A percentile compares a stretch with the other conserved stretches of the same genome.
Evolutionary conservation across 37 sponge, comb jelly and placozoan species (phyloP).

Genomic region (Chondrosia reniformis): DNA sequence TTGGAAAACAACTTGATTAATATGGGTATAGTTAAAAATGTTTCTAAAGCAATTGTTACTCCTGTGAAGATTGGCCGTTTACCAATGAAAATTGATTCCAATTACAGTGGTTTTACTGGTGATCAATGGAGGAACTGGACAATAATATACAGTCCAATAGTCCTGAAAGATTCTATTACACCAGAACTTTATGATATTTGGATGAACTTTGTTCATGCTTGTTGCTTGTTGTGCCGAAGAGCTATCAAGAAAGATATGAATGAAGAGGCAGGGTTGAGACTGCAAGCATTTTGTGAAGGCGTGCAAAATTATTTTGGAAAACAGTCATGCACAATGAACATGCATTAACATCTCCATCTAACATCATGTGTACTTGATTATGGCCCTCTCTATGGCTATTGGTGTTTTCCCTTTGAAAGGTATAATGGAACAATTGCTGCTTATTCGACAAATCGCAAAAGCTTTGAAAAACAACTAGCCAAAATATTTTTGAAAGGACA

Average conservation of each 20-base stretch:
- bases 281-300: neutral
- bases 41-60: neutral
- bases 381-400: constrained; percentile 48
- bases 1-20: constrained; percentile 9
- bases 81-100: neutral
- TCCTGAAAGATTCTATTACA: neutral
- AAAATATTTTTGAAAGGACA: constrained; percentile 4
- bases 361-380: constrained; percentile 34
- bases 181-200: constrained; percentile 1
- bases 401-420: constrained; percentile 52
- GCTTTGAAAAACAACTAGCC: constrained; percentile 35
- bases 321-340: constrained; percentile 10
- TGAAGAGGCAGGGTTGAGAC: neutral
- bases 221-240: neutral
- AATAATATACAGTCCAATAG: neutral
- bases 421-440: constrained; percentile 48
- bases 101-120: constrained; percentile 5
- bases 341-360: constrained; percentile 28
- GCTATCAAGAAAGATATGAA: neutral
- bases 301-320: constrained; percentile 1
- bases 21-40: constrained; percentile 16
- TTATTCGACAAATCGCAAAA: constrained; percentile 42
- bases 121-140: constrained; percentile 23
- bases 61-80: constrained; percentile 17
- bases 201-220: neutral